Evolutionary conservation across 2,888 invertebrate species (phyloP), one percentile per base, ranked within the genome.

Genomic region (Celastrina argiolus): DNA sequence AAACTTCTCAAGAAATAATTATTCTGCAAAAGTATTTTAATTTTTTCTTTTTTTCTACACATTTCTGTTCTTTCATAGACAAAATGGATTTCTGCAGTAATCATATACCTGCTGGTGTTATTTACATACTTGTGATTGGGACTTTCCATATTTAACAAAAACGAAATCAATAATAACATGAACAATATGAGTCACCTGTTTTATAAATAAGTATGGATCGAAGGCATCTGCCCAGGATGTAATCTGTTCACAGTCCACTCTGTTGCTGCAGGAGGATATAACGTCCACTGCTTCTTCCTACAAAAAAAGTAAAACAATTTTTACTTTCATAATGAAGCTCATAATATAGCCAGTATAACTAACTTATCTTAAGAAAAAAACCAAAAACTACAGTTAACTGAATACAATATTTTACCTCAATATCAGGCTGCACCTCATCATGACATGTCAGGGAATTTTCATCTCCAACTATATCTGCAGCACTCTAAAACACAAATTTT

Each of bases 171-270:
- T n/a, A n/a, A 42, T n/a, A 56, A 5, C 45, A 10, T 10, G 26
- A 18, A 18, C n/a, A n/a, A n/a, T 31, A n/a, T 16, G 16, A 58
- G 56, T 68, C 74, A 98, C 93, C 88, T 96, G 97, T 82, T 97
- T 97, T 71, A 98, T 98, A 83, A 98, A 98, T 68, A 96, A 92
- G 75, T 97, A 97, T 0, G 97, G 97, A 84, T 98, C 97, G 78
- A 97, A 97, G 0, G 96, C 93, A 73, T 97, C 96, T 90, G 90
- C 89, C 91, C 92, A 90, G 0, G 88, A 86, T 0, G 91, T 83
- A 14, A 91, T 83, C 75, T 92, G 92, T 56, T 89, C 89, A 65
- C 88, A 84, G 66, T 85, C 85, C 16, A 78, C 81, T 0, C 85
- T 75, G 67, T 70, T 82, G 66, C 84, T 84, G 79, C 89, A 88